Conservation (phyloP, 2,888 invertebrate genomes). For the Cerastis leucographa region DNA sequence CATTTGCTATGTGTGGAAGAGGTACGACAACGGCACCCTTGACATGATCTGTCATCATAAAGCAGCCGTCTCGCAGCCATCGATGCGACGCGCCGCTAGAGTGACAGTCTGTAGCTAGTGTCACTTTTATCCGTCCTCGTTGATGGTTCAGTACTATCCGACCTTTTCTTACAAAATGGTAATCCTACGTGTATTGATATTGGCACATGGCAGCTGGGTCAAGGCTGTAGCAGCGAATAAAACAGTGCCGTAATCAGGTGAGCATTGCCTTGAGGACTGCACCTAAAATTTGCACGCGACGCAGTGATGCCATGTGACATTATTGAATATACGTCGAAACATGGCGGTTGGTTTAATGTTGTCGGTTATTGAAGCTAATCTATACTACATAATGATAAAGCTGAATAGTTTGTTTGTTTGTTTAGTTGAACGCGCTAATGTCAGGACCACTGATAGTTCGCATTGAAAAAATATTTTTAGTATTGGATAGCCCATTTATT, state of each 20-base stretch:
- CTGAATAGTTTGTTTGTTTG: no score
- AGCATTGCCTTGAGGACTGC: conserved; percentile 60
- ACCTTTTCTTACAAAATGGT: background rate
- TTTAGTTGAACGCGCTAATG: no score
- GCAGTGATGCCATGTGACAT: conserved; percentile 22
- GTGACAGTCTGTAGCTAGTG: background rate
- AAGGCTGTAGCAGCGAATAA: conserved; percentile 53
- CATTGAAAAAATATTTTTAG: no score
- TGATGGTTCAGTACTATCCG: background rate
- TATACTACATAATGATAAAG: no score
- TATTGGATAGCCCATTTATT: no score
- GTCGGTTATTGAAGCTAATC: background rate
- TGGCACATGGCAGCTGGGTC: conserved; percentile 49
- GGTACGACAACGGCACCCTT: background rate
- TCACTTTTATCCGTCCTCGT: background rate
- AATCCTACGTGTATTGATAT: conserved; percentile 40
- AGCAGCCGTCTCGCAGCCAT: background rate
- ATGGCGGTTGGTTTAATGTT: background rate
- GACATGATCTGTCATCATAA: background rate
- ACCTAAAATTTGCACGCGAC: conserved; percentile 67
- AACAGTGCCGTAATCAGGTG: conserved; percentile 56
- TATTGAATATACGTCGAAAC: conserved; percentile 10
- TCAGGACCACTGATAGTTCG: no score
- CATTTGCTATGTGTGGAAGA: no score
- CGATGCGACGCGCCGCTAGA: background rate